These are phyloP conservation scores for Drosophila novamexicana DNA, from an alignment of 1,140 invertebrate genomes.

Conservation along the genomic window DNA sequence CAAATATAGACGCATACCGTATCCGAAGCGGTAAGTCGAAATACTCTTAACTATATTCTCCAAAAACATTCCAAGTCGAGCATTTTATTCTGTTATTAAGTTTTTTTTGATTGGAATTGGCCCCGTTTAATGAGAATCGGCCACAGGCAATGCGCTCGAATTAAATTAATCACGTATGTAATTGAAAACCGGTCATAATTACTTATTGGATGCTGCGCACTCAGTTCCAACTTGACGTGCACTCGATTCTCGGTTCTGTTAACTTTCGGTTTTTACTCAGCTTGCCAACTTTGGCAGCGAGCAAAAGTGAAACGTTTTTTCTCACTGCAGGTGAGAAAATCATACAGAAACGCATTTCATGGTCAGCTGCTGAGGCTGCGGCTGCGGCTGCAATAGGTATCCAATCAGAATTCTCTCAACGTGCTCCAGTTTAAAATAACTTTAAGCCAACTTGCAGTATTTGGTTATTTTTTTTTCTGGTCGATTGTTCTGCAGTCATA, in stretches of 20 bases:
- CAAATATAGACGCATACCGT: constrained; percentile 81
- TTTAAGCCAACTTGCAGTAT: constrained; percentile 39
- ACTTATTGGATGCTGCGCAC: constrained; percentile 38
- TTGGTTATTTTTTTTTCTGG: constrained; percentile 24
- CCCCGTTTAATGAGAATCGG: constrained; percentile 1
- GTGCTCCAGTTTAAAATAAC: constrained; percentile 60
- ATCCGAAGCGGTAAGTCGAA: constrained; percentile 81
- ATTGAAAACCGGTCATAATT: constrained; percentile 75
- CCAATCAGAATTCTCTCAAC: constrained; percentile 40
- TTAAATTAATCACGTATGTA: constrained; percentile 5
- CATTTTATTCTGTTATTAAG: no score
- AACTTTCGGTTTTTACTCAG: constrained; percentile 73
- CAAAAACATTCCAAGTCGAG: no score
- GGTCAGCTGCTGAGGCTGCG: constrained; percentile 26
- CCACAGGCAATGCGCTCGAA: constrained; percentile 54
- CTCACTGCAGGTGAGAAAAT: constrained; percentile 24
- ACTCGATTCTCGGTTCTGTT: constrained; percentile 59
- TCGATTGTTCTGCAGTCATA: constrained; percentile 66
- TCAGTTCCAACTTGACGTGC: constrained; percentile 29
- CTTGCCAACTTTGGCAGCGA: constrained; percentile 42
- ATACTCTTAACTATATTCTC: background rate
- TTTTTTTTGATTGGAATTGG: background rate
- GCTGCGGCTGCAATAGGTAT: constrained; percentile 20
- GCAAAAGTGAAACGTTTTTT: constrained; percentile 38
- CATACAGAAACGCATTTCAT: constrained; percentile 44